Percentiles rank a stretch among this genome's conserved stretches.
These are phyloP conservation scores for Acinonyx jubatus DNA, from an alignment of 2,113 vertebrate species.

Conservation along the genomic window DNA sequence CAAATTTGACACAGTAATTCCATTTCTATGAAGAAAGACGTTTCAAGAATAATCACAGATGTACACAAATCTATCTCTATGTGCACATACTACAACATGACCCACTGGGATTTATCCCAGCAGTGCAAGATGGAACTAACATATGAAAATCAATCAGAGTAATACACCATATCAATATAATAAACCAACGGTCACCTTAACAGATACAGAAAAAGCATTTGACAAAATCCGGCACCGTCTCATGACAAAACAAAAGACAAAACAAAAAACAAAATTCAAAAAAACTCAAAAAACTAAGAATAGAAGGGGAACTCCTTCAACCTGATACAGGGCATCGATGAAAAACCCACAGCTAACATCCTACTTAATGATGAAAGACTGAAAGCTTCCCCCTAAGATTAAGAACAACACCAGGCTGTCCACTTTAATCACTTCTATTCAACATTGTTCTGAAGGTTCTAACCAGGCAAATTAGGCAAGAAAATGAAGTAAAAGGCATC, in stretches of 20 bases:
- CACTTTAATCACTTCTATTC: not conserved
- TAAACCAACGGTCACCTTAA: not conserved
- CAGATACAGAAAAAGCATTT: constrained; percentile 35
- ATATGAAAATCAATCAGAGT: constrained; percentile 38
- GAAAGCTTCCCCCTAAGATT: not conserved
- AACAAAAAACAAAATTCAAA: not conserved
- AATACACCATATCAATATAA: not conserved
- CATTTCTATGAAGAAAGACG: constrained; percentile 27
- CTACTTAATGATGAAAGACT: not conserved
- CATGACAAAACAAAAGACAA: not conserved
- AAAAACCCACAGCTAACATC: constrained; percentile 11
- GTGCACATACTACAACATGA: not conserved
- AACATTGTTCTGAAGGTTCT: not conserved
- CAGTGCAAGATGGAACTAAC: not conserved
- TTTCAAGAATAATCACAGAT: constrained; percentile 47
- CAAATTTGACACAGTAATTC: constrained; percentile 51
- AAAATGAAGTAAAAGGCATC: constrained; percentile 39
- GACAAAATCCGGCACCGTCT: constrained; percentile 5
- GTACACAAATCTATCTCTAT: not conserved
- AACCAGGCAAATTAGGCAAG: not conserved
- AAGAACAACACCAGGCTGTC: not conserved
- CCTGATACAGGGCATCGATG: not conserved
- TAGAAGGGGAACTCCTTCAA: not conserved
- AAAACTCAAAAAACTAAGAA: not conserved
- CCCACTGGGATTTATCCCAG: not conserved